These are phyloP conservation scores for Acheta domesticus DNA, from an alignment of 2,888 invertebrate species.

Conservation along the genomic window DNA sequence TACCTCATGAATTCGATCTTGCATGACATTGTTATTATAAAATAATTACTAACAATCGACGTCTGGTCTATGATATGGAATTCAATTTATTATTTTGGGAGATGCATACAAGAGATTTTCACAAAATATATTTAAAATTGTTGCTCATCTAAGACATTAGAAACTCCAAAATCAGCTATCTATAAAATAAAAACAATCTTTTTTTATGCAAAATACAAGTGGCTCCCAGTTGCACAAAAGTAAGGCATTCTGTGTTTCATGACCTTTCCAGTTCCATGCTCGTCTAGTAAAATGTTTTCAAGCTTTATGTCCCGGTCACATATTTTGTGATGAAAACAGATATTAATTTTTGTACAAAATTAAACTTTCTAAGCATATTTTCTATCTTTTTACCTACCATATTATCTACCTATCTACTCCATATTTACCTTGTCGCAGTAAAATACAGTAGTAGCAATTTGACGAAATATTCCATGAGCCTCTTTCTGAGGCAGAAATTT, in stretches of 20 bases:
- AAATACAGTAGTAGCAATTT: slow-evolving; percentile 93
- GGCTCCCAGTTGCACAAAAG: too few relatives aligned
- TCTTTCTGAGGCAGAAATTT: slow-evolving; percentile 89
- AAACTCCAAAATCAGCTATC: slow-evolving; percentile 98
- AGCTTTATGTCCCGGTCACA: slow-evolving; percentile 94
- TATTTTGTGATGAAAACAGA: slow-evolving; percentile 70
- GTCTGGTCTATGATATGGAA: slow-evolving; percentile 95
- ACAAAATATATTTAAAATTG: slow-evolving; percentile 88
- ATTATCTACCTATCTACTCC: too few relatives aligned
- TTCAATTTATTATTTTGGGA: slow-evolving; percentile 96
- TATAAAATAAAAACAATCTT: slow-evolving; percentile 51
- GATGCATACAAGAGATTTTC: slow-evolving; percentile 96
- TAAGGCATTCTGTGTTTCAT: slow-evolving; percentile 41
- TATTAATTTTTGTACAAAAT: slow-evolving; percentile 19
- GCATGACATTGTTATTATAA: too few relatives aligned
- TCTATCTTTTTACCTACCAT: too few relatives aligned
- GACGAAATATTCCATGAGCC: slow-evolving; percentile 90
- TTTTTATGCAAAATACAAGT: too few relatives aligned
- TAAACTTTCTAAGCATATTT: not conserved
- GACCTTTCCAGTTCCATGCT: slow-evolving; percentile 91
- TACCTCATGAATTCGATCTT: too few relatives aligned
- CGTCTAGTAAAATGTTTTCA: slow-evolving; percentile 91
- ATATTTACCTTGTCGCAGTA: slow-evolving; percentile 87
- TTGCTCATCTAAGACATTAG: slow-evolving; percentile 91
- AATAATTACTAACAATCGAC: slow-evolving; percentile 53